Conservation (phyloP, 2,113 vertebrate species). For the Ameiurus melas region DNA sequence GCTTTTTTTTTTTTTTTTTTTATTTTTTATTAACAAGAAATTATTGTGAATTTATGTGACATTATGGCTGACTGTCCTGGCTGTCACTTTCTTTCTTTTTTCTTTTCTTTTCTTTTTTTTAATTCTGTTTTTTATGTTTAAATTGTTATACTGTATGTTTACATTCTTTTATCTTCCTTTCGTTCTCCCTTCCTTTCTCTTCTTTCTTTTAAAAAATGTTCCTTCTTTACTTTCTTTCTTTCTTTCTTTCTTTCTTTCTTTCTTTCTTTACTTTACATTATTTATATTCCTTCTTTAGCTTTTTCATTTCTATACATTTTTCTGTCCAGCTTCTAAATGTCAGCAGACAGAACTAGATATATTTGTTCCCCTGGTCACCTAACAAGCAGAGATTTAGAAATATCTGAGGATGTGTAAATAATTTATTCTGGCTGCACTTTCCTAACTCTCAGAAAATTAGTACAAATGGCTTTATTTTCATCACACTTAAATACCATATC, state of each 20-base stretch:
- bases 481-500: not conserved
- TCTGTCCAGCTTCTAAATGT: not conserved
- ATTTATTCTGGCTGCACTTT: not conserved
- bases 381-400: not conserved
- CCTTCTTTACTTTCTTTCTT: not conserved
- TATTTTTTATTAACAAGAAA: conserved; percentile 34
- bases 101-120: no score
- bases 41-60: conserved; percentile 36
- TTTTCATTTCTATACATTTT: not conserved
- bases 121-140: no score
- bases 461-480: not conserved
- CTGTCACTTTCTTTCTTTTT: not conserved
- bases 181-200: not conserved
- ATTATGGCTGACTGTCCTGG: not conserved
- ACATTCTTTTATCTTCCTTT: not conserved
- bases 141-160: not conserved
- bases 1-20: no score
- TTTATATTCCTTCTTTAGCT: not conserved
- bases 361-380: not conserved
- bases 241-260: not conserved
- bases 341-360: not conserved
- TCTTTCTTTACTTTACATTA: not conserved
- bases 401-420: not conserved
- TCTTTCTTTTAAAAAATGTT: not conserved
- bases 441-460: not conserved